phyloP scores from a whole-genome alignment of 2,113 vertebrate species.

The Rhea pennata region DNA sequence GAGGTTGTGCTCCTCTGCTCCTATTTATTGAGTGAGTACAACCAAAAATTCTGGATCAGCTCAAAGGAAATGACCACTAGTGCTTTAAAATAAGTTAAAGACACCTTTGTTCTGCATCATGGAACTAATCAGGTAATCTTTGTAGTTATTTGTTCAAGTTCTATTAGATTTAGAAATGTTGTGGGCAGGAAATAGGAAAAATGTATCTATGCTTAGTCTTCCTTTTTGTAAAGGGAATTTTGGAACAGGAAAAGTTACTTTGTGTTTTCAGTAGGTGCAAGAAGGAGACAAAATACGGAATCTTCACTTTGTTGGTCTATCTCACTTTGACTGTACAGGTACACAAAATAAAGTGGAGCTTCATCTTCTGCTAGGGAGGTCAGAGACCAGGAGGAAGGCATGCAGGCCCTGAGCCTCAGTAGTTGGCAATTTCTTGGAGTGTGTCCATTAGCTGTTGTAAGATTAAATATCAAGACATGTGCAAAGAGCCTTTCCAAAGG shows the following conservation, averaged over 20 bases:
- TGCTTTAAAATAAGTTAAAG: constrained; percentile 8
- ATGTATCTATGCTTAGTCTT: neutral
- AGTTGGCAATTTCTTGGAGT: neutral
- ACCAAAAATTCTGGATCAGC: neutral
- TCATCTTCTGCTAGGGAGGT: neutral
- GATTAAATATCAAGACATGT: neutral
- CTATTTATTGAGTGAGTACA: neutral
- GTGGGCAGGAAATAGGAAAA: neutral
- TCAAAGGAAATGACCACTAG: constrained; percentile 13
- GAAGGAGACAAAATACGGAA: neutral
- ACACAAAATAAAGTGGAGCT: neutral
- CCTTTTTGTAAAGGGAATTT: neutral
- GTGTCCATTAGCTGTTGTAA: neutral
- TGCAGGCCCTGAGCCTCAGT: neutral
- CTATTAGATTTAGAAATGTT: neutral
- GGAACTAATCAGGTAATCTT: neutral
- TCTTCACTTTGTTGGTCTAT: neutral
- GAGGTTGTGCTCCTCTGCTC: neutral
- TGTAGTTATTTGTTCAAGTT: neutral
- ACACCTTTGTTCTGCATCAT: neutral
- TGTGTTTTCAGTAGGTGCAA: neutral
- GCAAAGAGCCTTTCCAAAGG: neutral
- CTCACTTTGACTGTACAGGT: neutral
- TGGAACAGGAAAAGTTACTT: neutral
- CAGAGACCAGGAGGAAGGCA: neutral